Evolutionary conservation across 2,113 vertebrate genomes (phyloP).

Genomic region (Alosa alosa): DNA sequence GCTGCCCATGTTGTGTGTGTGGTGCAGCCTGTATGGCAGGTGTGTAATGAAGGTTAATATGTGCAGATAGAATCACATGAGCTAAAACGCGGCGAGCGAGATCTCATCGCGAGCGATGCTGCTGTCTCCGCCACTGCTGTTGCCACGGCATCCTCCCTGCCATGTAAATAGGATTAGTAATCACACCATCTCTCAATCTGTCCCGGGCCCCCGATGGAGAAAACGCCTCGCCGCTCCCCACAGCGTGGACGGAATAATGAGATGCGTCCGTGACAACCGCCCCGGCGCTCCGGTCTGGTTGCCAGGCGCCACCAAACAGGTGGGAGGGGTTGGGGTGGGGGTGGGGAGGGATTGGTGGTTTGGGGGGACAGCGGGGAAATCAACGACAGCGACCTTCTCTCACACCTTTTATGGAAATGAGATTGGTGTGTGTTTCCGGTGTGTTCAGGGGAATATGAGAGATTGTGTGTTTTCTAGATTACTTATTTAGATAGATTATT

Average conservation of each 20-base stretch:
- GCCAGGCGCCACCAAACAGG: background rate
- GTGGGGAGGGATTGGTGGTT: background rate
- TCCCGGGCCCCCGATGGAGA: background rate
- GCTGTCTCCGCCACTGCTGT: no score
- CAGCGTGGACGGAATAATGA: slow-evolving; percentile 24
- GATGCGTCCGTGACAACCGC: slow-evolving; percentile 18
- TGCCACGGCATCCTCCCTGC: background rate
- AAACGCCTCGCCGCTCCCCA: slow-evolving; percentile 30
- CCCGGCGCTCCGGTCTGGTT: background rate
- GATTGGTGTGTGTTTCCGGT: background rate
- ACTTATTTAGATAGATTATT: no score
- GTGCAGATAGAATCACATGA: background rate
- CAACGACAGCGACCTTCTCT: background rate
- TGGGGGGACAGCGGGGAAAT: slow-evolving; percentile 12
- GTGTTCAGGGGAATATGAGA: background rate
- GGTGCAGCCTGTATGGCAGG: background rate
- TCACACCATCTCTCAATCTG: slow-evolving; percentile 14
- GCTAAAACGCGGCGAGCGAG: background rate
- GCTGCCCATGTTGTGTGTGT: background rate
- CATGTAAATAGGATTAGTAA: slow-evolving; percentile 28
- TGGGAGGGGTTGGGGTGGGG: no score
- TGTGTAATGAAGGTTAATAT: background rate
- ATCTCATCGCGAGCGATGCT: background rate
- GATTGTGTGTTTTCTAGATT: background rate
- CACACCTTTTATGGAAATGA: background rate